phyloP scores from a whole-genome alignment of 2,888 invertebrate genomes.

The Apomyelois bistriatella region DNA sequence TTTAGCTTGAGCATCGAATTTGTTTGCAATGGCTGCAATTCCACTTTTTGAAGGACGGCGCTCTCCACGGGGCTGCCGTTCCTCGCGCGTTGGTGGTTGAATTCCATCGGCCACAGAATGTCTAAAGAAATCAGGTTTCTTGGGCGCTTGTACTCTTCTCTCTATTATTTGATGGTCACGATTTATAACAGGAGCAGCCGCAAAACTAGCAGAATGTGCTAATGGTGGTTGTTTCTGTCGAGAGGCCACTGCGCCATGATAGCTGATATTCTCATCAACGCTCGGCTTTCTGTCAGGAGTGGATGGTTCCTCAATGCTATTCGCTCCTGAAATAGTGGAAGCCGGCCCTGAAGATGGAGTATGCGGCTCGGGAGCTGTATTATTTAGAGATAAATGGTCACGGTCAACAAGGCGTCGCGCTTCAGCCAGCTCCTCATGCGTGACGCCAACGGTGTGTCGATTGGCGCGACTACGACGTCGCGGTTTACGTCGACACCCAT shows the following conservation, averaged over 20 bases:
- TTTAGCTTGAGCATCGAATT: slow-evolving; percentile 54
- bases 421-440: slow-evolving; percentile 88
- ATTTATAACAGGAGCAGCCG: slow-evolving; percentile 40
- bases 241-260: slow-evolving; percentile 46
- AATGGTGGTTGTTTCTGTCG: slow-evolving; percentile 45
- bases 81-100: slow-evolving; percentile 15
- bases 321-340: slow-evolving; percentile 49
- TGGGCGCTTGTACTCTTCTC: slow-evolving; percentile 43
- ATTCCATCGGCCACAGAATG: slow-evolving; percentile 61
- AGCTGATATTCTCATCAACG: slow-evolving; percentile 45
- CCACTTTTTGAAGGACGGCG: slow-evolving; percentile 54
- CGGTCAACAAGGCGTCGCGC: slow-evolving; percentile 87
- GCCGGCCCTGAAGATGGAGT: slow-evolving; percentile 63
- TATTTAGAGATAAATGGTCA: slow-evolving; percentile 43
- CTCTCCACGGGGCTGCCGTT: slow-evolving; percentile 27
- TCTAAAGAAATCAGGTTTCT: slow-evolving; percentile 58
- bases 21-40: slow-evolving; percentile 65
- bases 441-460: slow-evolving; percentile 91
- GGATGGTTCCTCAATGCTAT: slow-evolving; percentile 43
- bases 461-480: slow-evolving; percentile 82
- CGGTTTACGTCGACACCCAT: slow-evolving; percentile 60
- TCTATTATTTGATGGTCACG: slow-evolving; percentile 47
- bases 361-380: slow-evolving; percentile 26
- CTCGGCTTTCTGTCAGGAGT: slow-evolving; percentile 55
- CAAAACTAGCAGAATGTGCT: slow-evolving; percentile 47